Evolutionary conservation across 2,113 vertebrate genomes (phyloP).

Genomic region (Danionella cerebrum): DNA sequence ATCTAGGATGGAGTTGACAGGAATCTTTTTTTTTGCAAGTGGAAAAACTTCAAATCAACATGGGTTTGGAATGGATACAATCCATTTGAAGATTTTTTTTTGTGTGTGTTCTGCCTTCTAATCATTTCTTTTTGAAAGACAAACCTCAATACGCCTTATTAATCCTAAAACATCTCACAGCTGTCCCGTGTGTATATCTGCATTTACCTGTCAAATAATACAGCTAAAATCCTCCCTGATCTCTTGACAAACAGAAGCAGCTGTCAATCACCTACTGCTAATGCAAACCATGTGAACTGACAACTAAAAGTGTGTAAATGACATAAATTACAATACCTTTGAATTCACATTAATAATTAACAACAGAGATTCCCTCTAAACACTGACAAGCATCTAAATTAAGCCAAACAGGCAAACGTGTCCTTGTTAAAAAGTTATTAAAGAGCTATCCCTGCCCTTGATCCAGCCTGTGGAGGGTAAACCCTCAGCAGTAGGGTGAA

Average conservation of each 20-base stretch:
- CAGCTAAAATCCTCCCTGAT: conserved; percentile 52
- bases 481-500: conserved; percentile 67
- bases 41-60: too few species aligned
- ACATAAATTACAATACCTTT: not conserved
- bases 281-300: conserved; percentile 57
- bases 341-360: not conserved
- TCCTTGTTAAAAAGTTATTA: conserved; percentile 67
- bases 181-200: conserved; percentile 52
- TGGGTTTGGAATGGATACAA: too few species aligned
- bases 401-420: not conserved
- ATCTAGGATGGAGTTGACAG: too few species aligned
- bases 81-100: too few species aligned
- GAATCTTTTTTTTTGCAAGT: too few species aligned
- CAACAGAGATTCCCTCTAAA: not conserved
- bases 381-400: not conserved
- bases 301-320: not conserved
- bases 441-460: conserved; percentile 62
- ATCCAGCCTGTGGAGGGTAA: conserved; percentile 56
- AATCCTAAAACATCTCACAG: conserved; percentile 57
- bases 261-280: conserved; percentile 64
- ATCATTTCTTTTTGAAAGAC: too few species aligned
- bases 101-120: too few species aligned
- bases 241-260: conserved; percentile 57
- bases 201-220: conserved; percentile 65
- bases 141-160: conserved; percentile 45